These are phyloP conservation scores for Orthosia cruda DNA, from an alignment of 2,888 invertebrate species.

Conservation along the genomic window DNA sequence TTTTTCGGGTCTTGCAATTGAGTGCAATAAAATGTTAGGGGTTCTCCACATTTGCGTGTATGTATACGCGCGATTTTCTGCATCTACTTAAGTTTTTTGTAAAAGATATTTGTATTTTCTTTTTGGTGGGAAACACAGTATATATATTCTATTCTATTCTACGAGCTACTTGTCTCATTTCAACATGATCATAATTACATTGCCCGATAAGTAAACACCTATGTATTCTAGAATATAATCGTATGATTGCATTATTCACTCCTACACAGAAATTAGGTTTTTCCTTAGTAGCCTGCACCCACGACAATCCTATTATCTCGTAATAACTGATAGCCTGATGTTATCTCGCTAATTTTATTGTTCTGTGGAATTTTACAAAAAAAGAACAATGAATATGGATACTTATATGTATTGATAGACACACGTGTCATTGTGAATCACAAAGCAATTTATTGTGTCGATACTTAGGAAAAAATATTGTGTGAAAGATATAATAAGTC, in stretches of 20 bases:
- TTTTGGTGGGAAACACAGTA: no score
- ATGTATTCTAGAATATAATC: constrained; percentile 36
- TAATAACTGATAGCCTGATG: constrained; percentile 52
- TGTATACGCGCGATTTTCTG: constrained; percentile 14
- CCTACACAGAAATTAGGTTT: constrained; percentile 57
- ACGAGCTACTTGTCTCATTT: not conserved
- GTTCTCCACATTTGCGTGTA: constrained; percentile 25
- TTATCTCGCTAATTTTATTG: constrained; percentile 53
- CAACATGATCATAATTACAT: constrained; percentile 22
- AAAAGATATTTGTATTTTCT: no score
- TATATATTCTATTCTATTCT: no score
- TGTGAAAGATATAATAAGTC: not conserved
- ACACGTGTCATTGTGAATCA: constrained; percentile 23
- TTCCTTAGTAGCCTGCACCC: constrained; percentile 58
- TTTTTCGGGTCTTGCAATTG: constrained; percentile 67
- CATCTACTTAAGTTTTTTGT: not conserved
- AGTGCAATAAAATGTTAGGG: constrained; percentile 71
- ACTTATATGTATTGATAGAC: not conserved
- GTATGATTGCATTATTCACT: constrained; percentile 49
- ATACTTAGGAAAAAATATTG: not conserved
- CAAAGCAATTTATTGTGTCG: constrained; percentile 1
- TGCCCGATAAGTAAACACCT: constrained; percentile 16
- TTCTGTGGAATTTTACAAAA: constrained; percentile 38
- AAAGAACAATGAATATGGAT: constrained; percentile 16
- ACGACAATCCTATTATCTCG: constrained; percentile 54